Evolutionary conservation across 2,888 invertebrate species (phyloP), one percentile per base, ranked within the genome.

Genomic region (Heliconius hortense): DNA sequence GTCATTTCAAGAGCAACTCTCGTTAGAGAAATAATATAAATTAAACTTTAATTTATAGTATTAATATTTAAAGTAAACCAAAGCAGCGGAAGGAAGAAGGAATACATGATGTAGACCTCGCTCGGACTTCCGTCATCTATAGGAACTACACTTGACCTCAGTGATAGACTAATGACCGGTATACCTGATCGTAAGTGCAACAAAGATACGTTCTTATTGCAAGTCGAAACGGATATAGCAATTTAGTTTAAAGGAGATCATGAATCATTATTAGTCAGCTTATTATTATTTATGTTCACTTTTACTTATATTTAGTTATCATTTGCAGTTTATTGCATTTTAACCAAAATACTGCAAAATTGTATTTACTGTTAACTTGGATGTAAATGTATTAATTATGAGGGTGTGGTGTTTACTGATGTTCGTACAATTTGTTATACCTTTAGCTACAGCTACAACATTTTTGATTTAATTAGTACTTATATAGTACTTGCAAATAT

Each of bases 31-130:
- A 59, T 53, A 67, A 74, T 66, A 69, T 24, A 72, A 72, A 77
- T 73, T 70, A 28, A 59, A 53, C 24, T 72, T 21, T 59, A 69
- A 74, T 77, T 74, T 67, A 73, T 71, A 63, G 15, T 48, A 71
- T 75, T 73, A 62, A 77, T 60, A 75, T 75, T 73, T 71, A 75
- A 75, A 73, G 72, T 74, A 76, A 77, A 79, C 75, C 86, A 85
- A 85, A 82, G 81, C 83, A 59, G 80, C 90, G 92, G 92, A 92
- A 92, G 91, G 88, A 89, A 90, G 91, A 89, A 90, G 89, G 86
- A 89, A 88, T 86, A 78, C 84, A 82, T 80, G 80, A 77, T 77
- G 70, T 53, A 80, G 83, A 85, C 90, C 92, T 92, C 89, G 90
- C 81, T 71, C 69, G 78, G 67, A 90, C 89, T 92, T 92, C 92